Evolutionary conservation across 2,113 vertebrate genomes (phyloP).

Genomic region (Chaetura pelagica): DNA sequence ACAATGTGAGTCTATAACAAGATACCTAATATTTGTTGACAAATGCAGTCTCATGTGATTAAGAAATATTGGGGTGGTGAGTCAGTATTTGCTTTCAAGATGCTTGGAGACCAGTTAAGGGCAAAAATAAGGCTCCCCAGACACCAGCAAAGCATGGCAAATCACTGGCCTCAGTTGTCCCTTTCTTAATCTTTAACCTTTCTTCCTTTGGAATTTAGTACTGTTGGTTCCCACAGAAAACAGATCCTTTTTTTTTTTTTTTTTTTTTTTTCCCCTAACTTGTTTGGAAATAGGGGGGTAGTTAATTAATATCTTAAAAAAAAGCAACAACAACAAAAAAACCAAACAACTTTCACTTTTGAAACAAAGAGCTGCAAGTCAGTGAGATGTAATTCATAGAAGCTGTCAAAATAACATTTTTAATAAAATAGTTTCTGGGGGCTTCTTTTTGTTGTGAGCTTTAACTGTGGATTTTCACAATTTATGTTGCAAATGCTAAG

Average conservation of each 20-base stretch:
- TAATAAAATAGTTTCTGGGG: not conserved
- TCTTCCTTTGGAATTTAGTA: conserved; percentile 27
- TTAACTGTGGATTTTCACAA: not conserved
- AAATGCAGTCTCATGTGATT: conserved; percentile 24
- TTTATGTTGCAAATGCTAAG: not conserved
- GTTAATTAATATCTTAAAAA: not conserved
- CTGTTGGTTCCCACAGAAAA: not conserved
- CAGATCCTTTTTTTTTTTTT: accelerated
- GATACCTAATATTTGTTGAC: not conserved
- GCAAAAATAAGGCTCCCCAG: conserved; percentile 1
- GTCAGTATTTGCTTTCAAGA: conserved; percentile 7
- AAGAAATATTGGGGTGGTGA: not conserved
- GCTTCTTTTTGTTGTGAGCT: not conserved
- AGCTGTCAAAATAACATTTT: not conserved
- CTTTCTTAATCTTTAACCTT: conserved; percentile 14
- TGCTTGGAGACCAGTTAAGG: not conserved
- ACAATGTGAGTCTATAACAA: not conserved
- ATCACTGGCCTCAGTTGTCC: not conserved
- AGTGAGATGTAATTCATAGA: not conserved
- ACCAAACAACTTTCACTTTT: not conserved
- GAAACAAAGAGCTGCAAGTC: not conserved
- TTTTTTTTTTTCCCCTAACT: not conserved
- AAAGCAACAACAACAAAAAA: not conserved
- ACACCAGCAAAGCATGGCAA: conserved; percentile 3
- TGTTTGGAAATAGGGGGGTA: not conserved